phyloP scores from a whole-genome alignment of 2,888 invertebrate species.

The Phengaris alcon region DNA sequence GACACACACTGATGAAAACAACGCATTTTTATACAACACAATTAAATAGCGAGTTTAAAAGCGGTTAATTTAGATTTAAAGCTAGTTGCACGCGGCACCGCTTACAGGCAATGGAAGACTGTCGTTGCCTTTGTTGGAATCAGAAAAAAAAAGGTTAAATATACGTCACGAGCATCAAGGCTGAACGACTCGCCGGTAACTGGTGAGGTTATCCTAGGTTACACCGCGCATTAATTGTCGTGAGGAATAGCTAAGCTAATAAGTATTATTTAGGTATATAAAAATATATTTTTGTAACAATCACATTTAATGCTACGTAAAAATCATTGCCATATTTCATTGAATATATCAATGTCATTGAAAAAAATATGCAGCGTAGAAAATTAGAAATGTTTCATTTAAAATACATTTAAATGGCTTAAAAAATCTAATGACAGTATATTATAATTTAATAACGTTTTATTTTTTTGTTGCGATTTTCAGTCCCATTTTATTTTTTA shows the following conservation, averaged over 20 bases:
- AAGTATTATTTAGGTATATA: too few species aligned
- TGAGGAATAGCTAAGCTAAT: too few species aligned
- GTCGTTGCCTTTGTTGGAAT: slow-evolving; percentile 58
- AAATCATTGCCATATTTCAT: too few species aligned
- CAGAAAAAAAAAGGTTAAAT: slow-evolving; percentile 67
- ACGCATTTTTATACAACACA: not conserved
- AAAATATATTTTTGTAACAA: too few species aligned
- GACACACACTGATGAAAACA: slow-evolving; percentile 35
- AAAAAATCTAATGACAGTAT: too few species aligned
- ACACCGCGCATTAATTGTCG: not conserved
- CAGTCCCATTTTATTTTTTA: too few species aligned
- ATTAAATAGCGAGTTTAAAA: slow-evolving; percentile 8
- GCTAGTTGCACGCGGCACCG: slow-evolving; percentile 50
- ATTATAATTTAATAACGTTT: too few species aligned
- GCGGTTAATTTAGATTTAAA: not conserved
- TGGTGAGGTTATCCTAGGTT: slow-evolving; percentile 20
- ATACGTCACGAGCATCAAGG: slow-evolving; percentile 72
- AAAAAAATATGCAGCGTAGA: not conserved
- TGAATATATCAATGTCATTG: not conserved
- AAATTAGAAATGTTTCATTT: not conserved
- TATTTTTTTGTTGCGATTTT: too few species aligned
- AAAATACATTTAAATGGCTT: not conserved
- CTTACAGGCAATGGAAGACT: slow-evolving; percentile 46
- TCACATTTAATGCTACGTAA: too few species aligned
- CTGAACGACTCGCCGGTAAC: slow-evolving; percentile 11